A percentile compares a stretch with the other conserved stretches of the same genome.
Conservation (phyloP, 2,113 vertebrate genomes). For the Synchiropus splendidus region DNA sequence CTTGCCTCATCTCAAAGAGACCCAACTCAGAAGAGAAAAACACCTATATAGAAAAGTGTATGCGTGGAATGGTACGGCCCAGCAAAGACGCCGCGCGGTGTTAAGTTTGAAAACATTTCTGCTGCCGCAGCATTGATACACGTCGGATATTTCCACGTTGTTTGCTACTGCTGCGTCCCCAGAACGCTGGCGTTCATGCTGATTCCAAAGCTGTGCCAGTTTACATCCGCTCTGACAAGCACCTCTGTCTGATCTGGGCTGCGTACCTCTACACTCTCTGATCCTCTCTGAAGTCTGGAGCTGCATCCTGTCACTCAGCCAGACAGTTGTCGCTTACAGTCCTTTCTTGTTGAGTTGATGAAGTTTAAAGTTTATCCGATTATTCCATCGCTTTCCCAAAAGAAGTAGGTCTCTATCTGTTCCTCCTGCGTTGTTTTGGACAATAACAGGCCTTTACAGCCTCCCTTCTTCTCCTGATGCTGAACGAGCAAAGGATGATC, state of each 20-base stretch:
- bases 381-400: constrained; percentile 45
- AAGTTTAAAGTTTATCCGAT: constrained; percentile 51
- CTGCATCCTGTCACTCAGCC: constrained; percentile 45
- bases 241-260: constrained; percentile 30
- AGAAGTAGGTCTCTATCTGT: constrained; percentile 47
- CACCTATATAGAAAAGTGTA: too few species aligned
- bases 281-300: constrained; percentile 26
- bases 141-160: not conserved
- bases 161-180: constrained; percentile 30
- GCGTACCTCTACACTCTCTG: constrained; percentile 15
- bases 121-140: not conserved
- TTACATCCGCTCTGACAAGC: constrained; percentile 30
- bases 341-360: constrained; percentile 37
- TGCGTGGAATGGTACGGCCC: too few species aligned
- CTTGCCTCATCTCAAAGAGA: too few species aligned
- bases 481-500: constrained; percentile 55
- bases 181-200: constrained; percentile 22
- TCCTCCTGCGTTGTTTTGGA: constrained; percentile 21
- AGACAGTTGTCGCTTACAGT: constrained; percentile 46
- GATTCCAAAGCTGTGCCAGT: constrained; percentile 35
- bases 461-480: constrained; percentile 38
- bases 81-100: too few species aligned
- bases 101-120: constrained; percentile 1
- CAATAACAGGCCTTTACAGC: constrained; percentile 47
- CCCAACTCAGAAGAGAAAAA: too few species aligned